Conservation (phyloP, 2,797 vertebrate species). For the Paguma larvata region DNA sequence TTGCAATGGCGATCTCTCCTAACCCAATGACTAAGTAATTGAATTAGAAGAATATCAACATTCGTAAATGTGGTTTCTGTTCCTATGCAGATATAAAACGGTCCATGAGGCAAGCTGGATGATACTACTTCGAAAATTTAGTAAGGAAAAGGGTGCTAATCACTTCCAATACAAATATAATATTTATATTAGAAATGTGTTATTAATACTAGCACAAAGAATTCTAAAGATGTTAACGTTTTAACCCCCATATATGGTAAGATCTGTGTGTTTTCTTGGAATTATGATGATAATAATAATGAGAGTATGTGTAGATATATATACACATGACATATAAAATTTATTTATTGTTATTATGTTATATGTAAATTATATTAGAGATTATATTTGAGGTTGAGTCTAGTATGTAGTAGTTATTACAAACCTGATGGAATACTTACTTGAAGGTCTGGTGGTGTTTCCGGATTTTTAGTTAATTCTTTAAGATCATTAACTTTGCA, state of each 20-base stretch:
- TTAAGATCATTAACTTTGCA: slow-evolving; percentile 94
- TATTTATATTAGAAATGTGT: background rate
- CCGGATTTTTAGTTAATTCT: slow-evolving; percentile 91
- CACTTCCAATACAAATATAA: background rate
- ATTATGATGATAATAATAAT: background rate
- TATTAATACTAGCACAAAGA: background rate
- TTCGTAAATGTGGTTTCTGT: background rate
- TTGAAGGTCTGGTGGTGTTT: slow-evolving; percentile 95
- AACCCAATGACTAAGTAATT: background rate
- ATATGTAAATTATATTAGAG: background rate
- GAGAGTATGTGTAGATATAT: background rate
- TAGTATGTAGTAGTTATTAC: background rate
- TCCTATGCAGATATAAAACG: background rate
- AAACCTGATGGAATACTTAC: slow-evolving; percentile 85
- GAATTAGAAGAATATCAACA: background rate
- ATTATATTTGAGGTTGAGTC: background rate
- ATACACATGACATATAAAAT: background rate
- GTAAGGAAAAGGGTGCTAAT: background rate
- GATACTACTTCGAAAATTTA: background rate
- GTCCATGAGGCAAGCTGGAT: background rate
- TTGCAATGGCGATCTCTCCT: background rate
- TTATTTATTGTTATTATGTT: background rate
- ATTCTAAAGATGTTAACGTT: slow-evolving; percentile 15
- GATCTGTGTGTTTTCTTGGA: background rate
- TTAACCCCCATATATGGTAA: background rate